These are phyloP conservation scores for Arctia plantaginis DNA, from an alignment of 2,888 invertebrate genomes.

Conservation along the genomic window DNA sequence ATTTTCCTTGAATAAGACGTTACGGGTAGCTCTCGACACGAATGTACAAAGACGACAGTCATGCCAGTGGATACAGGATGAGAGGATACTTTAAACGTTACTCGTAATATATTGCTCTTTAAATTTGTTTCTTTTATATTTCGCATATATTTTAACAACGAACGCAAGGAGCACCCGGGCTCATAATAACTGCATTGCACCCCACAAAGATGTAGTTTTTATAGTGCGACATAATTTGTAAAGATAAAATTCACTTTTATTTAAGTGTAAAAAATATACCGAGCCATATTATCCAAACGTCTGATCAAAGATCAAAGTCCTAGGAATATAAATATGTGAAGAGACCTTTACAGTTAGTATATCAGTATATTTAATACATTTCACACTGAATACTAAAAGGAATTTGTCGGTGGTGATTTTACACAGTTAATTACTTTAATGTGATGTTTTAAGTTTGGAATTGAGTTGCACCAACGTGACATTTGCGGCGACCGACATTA, in stretches of 20 bases:
- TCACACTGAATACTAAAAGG: conserved; percentile 12
- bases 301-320: not conserved
- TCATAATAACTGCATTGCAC: not conserved
- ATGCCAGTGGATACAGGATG: conserved; percentile 20
- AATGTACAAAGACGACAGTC: conserved; percentile 35
- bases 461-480: conserved; percentile 31
- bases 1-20: conserved; percentile 39
- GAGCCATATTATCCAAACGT: not conserved
- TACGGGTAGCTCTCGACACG: conserved; percentile 31
- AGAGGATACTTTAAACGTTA: conserved; percentile 28
- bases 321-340: not conserved
- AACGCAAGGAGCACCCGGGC: not conserved
- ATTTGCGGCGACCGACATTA: conserved; percentile 51
- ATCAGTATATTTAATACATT: not conserved
- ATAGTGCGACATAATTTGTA: not conserved
- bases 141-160: not conserved
- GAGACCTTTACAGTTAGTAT: not conserved
- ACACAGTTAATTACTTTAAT: conserved; percentile 26
- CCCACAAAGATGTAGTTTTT: not conserved
- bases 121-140: not conserved
- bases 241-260: not conserved
- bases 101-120: conserved; percentile 19
- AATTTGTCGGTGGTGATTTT: not conserved
- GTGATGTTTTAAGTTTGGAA: conserved; percentile 31
- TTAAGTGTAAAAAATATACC: too few species aligned